Evolutionary conservation across 2,888 invertebrate genomes (phyloP), one percentile per base, ranked within the genome.

Genomic region (Oxytorus armatus): DNA sequence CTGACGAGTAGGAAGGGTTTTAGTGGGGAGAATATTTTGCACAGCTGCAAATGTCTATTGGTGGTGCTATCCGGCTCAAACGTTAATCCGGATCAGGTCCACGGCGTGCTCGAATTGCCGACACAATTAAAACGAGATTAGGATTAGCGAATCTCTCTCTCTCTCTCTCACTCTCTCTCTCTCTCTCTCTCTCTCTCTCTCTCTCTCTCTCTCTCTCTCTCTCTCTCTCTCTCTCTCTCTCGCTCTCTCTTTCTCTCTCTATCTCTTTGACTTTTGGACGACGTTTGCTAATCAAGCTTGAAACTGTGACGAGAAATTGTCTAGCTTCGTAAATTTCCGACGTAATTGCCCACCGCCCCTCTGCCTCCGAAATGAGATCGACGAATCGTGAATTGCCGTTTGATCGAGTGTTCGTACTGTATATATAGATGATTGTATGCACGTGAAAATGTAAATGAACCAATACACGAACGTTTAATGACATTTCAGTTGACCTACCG

Each of bases 401-500:
- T 51, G 39, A 47, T 61, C 51, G 39, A 59, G n/a, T n/a, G n/a
- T n/a, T n/a, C n/a, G n/a, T n/a, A n/a, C n/a, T n/a, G n/a, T n/a
- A n/a, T n/a, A n/a, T n/a, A n/a, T n/a, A n/a, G n/a, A n/a, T n/a
- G n/a, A n/a, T n/a, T n/a, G n/a, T n/a, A n/a, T n/a, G n/a, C n/a
- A n/a, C n/a, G n/a, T n/a, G n/a, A n/a, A n/a, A n/a, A n/a, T n/a
- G n/a, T n/a, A n/a, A n/a, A n/a, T n/a, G n/a, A n/a, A n/a, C n/a
- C n/a, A n/a, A n/a, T n/a, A n/a, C n/a, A n/a, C n/a, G n/a, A n/a
- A n/a, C n/a, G n/a, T n/a, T 36, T 39, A 39, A 5, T 1, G 8
- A 39, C 39, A 39, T 39, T 3, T 29, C 7, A 36, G 33, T 55
- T 16, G 39, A 93, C 96, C 95, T 94, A 97, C 97, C 97, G 94